Percentiles rank a stretch among this genome's conserved stretches.
Conservation (phyloP, 2,888 invertebrate genomes). For the Epinotia bilunana region DNA sequence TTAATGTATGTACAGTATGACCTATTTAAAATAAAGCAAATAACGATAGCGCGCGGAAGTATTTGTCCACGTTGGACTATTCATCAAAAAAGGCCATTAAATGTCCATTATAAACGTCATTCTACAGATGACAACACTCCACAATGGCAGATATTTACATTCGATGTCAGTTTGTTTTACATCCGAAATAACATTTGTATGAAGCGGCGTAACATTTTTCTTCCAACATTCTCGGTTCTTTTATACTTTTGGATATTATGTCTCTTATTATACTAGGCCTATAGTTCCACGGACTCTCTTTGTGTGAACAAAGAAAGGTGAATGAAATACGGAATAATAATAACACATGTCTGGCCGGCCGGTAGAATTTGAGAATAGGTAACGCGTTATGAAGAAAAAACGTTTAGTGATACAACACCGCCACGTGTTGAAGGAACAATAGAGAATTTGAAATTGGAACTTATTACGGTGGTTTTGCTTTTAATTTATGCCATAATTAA, state of each 20-base stretch:
- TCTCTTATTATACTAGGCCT: constrained; percentile 72
- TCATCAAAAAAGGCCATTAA: constrained; percentile 75
- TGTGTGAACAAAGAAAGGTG: constrained; percentile 77
- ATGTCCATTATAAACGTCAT: constrained; percentile 78
- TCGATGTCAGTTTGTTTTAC: constrained; percentile 84
- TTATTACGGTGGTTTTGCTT: constrained; percentile 51
- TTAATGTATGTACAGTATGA: constrained; percentile 26
- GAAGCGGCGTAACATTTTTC: constrained; percentile 78
- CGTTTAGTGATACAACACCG: constrained; percentile 72
- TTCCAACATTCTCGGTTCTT: constrained; percentile 73
- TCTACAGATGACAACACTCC: constrained; percentile 76
- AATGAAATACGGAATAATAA: constrained; percentile 80
- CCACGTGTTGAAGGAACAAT: constrained; percentile 76
- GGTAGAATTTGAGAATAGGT: constrained; percentile 66
- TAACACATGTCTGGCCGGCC: constrained; percentile 74
- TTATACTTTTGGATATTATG: constrained; percentile 77
- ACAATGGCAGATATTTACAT: constrained; percentile 82
- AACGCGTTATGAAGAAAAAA: constrained; percentile 63
- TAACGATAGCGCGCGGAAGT: constrained; percentile 52
- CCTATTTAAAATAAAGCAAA: constrained; percentile 43
- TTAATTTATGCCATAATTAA: constrained; percentile 47
- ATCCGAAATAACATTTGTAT: constrained; percentile 80
- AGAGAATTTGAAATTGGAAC: constrained; percentile 63
- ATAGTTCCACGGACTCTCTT: constrained; percentile 75
- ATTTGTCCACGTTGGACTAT: constrained; percentile 60